phyloP scores from a whole-genome alignment of 2,797 vertebrate species.

The Erithacus rubecula region DNA sequence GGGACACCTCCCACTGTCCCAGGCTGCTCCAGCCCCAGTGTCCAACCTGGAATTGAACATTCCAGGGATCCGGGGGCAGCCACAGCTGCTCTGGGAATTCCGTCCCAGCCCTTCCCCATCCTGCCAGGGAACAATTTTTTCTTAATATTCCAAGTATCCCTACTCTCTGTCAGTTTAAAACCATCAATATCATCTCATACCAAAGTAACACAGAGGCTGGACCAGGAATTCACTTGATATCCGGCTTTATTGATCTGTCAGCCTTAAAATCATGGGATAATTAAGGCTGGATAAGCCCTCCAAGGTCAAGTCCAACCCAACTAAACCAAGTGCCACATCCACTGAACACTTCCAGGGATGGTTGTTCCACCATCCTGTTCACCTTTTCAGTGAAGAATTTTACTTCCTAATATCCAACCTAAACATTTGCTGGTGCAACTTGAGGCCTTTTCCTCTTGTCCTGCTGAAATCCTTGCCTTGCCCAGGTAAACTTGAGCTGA shows the following conservation, averaged over 20 bases:
- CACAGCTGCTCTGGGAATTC: background rate
- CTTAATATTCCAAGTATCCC: fast-evolving
- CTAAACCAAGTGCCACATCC: background rate
- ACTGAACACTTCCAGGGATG: background rate
- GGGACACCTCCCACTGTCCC: background rate
- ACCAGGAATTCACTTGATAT: fast-evolving
- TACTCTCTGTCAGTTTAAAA: background rate
- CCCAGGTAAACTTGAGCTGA: background rate
- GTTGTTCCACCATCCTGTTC: background rate
- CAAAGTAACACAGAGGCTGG: fast-evolving
- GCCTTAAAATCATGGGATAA: background rate
- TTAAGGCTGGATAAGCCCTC: background rate
- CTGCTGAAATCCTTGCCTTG: background rate
- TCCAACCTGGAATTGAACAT: too few species aligned
- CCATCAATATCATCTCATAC: background rate
- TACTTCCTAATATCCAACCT: background rate
- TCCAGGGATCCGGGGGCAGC: background rate
- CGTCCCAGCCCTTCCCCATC: fast-evolving
- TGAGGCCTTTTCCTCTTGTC: background rate
- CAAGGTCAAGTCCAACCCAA: too few species aligned
- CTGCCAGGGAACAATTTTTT: fast-evolving
- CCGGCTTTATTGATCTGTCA: background rate
- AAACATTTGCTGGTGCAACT: background rate
- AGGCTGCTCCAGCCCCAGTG: too few species aligned
- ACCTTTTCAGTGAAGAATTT: background rate